Base-by-base conservation (phyloP, 2,113 vertebrate species). In the Craseonycteris thonglongyai region DNA sequence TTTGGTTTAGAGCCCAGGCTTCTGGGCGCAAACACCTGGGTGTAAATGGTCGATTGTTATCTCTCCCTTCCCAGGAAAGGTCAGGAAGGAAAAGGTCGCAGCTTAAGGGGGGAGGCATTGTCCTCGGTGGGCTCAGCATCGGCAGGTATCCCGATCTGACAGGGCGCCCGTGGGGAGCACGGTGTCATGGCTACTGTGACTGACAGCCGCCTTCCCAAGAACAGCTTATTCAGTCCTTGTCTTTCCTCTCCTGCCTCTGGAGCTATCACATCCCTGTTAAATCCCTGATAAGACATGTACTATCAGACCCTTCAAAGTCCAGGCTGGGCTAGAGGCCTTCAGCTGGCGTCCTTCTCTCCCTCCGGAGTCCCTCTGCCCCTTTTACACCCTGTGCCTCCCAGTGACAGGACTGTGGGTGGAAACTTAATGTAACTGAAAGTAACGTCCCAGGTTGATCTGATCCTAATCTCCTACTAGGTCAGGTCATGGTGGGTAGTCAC, bases 11-110 rank as follows among this genome's bases (percentile, higher is more conserved):
- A 59, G 49, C 35, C 59, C 16, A n/a, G 12, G 65, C 40, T 82
- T 21, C 51, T 5, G 45, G 54, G 65, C 1, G 13, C 81, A 83
- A 88, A 92, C 81, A 96, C 78, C 92, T 96, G 76, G 86, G 38
- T 78, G 49, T 33, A 85, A 93, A 83, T 0, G 59, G 38, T 86
- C 47, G 28, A 97, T 97, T 97, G 97, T 97, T 97, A 75, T 97
- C 47, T 61, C 54, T 88, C 75, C 68, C 61, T 82, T 79, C 72
- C 90, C 56, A 83, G 97, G 92, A 90, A 96, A 84, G 87, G 63
- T 58, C 84, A 97, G 97, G 97, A 97, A 97, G 97, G 97, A 97
- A 97, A 94, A 95, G 88, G 26, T 68, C 47, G 8, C 30, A 35
- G 68, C 9, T 65, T 40, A 24, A 45, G 68, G 58, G n/a, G 81